Evolutionary conservation across 2,888 invertebrate genomes (phyloP).

Genomic region (Polydrusus pterygomalis): DNA sequence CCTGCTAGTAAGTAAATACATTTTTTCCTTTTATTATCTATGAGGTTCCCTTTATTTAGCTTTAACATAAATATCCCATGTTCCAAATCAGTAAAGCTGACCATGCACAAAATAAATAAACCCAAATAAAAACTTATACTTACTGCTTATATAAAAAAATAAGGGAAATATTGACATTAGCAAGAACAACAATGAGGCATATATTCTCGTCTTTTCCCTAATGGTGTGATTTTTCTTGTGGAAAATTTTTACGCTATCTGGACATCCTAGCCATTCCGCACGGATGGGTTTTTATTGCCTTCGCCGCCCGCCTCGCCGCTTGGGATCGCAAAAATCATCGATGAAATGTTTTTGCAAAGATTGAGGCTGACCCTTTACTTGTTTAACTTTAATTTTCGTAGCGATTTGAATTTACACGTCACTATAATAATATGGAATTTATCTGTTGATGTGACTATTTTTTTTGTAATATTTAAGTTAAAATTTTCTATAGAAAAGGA

Average conservation of each 20-base stretch:
- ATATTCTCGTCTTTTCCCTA: slow-evolving; percentile 1
- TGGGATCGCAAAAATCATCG: slow-evolving; percentile 5
- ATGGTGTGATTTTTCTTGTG: slow-evolving; percentile 18
- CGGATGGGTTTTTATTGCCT: slow-evolving; percentile 18
- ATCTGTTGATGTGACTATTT: too few relatives aligned
- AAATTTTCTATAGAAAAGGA: too few relatives aligned
- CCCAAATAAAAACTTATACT: slow-evolving; percentile 6
- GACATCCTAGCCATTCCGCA: slow-evolving; percentile 21
- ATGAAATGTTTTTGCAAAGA: slow-evolving; percentile 12
- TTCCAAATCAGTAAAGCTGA: not conserved
- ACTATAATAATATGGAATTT: too few relatives aligned
- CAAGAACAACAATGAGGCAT: not conserved
- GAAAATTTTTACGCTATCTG: slow-evolving; percentile 25
- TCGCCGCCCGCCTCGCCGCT: too few relatives aligned
- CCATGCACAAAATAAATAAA: not conserved
- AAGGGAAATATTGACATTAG: slow-evolving; percentile 7
- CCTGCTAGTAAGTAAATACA: too few relatives aligned
- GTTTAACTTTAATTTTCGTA: too few relatives aligned
- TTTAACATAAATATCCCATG: too few relatives aligned
- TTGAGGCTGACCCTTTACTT: too few relatives aligned
- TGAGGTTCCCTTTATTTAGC: too few relatives aligned
- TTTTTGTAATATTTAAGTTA: too few relatives aligned
- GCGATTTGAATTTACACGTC: too few relatives aligned
- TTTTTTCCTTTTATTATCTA: too few relatives aligned
- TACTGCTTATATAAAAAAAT: not conserved